A percentile compares a stretch with the other conserved stretches of the same genome.
These are phyloP conservation scores for Poeciliopsis gracilis DNA, from an alignment of 2,797 vertebrate species.

Conservation along the genomic window DNA sequence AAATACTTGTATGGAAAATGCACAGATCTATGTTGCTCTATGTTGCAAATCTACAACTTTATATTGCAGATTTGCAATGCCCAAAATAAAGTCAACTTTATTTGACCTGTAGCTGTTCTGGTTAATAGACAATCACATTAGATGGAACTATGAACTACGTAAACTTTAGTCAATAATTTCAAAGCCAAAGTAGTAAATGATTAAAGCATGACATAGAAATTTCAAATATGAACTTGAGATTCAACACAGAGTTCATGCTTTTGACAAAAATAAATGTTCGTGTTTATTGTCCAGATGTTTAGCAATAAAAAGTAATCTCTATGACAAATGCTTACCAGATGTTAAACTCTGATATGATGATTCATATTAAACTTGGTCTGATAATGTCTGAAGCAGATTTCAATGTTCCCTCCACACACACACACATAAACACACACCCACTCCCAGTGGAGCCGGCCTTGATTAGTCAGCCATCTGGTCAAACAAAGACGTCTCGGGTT, in stretches of 20 bases:
- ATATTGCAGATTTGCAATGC: slow-evolving; percentile 4
- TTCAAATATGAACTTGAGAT: slow-evolving; percentile 60
- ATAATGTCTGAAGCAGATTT: slow-evolving; percentile 66
- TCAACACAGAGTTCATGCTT: not conserved
- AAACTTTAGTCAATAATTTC: slow-evolving; percentile 70
- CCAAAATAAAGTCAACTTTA: slow-evolving; percentile 13
- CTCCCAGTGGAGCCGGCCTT: slow-evolving; percentile 59
- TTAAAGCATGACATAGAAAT: slow-evolving; percentile 64
- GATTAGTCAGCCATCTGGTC: slow-evolving; percentile 78
- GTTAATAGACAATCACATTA: slow-evolving; percentile 75
- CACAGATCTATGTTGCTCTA: no score
- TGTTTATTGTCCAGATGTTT: not conserved
- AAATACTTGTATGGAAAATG: no score
- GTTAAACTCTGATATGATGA: slow-evolving; percentile 14
- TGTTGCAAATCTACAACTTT: no score
- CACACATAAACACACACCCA: not conserved
- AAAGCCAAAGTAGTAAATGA: slow-evolving; percentile 75
- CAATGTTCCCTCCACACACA: slow-evolving; percentile 32
- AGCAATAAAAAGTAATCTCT: not conserved
- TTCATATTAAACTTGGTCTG: slow-evolving; percentile 45
- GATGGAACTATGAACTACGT: slow-evolving; percentile 74
- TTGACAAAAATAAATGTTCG: not conserved
- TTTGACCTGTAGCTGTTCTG: slow-evolving; percentile 52
- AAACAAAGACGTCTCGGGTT: slow-evolving; percentile 75
- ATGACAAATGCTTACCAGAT: slow-evolving; percentile 5